Conservation (phyloP, 2,797 vertebrate genomes). For the Delichon dasypus region DNA sequence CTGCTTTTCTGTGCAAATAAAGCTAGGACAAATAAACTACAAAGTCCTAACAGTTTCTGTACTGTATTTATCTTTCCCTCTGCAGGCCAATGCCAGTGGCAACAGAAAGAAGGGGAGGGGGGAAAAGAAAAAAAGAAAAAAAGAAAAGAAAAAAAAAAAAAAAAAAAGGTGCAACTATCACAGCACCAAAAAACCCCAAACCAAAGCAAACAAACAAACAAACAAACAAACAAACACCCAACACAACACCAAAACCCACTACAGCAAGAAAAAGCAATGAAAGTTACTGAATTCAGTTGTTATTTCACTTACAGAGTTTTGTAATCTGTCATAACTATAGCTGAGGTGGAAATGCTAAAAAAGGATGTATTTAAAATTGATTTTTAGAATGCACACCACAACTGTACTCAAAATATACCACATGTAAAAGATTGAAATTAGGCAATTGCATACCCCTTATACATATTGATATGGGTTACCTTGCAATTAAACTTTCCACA, state of each 20-base stretch:
- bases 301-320: neutral
- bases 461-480: constrained; percentile 11
- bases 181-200: neutral
- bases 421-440: neutral
- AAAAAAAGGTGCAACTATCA: neutral
- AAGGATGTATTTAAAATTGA: neutral
- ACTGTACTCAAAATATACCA: constrained; percentile 21
- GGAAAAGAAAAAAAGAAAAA: no score
- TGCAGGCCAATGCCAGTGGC: neutral
- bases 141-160: no score
- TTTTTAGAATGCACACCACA: neutral
- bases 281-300: neutral
- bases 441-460: neutral
- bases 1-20: neutral
- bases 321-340: neutral
- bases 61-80: neutral
- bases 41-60: neutral
- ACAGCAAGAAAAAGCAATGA: neutral
- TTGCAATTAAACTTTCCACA: constrained; percentile 43
- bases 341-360: neutral
- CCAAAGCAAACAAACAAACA: no score
- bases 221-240: neutral
- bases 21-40: neutral
- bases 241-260: neutral
- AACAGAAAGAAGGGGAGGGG: neutral